These are phyloP conservation scores for Pituophis catenifer DNA, from an alignment of 2,113 vertebrate genomes.

Conservation along the genomic window DNA sequence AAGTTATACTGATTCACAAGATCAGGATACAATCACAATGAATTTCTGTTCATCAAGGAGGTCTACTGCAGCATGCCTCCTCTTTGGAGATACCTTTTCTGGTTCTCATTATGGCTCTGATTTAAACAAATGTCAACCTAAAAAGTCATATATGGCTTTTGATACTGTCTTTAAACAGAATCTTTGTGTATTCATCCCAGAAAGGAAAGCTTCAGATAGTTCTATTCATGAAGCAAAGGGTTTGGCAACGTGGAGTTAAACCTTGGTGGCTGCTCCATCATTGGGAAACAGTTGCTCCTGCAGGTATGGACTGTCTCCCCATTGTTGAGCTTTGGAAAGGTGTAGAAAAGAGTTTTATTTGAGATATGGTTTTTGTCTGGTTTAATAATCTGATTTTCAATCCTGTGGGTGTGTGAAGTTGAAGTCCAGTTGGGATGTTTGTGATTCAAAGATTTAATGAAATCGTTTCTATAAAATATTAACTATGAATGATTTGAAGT, in stretches of 20 bases:
- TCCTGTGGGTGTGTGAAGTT: not conserved
- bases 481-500: not conserved
- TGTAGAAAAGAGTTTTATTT: not conserved
- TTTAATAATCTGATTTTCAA: not conserved
- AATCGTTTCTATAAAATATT: not conserved
- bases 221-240: not conserved
- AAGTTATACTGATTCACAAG: not conserved
- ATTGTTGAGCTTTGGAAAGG: not conserved
- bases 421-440: not conserved
- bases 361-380: not conserved
- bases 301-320: not conserved
- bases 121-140: not conserved
- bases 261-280: not conserved
- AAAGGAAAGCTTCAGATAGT: not conserved
- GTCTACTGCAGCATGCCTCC: not conserved
- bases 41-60: not conserved
- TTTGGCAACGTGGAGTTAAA: not conserved
- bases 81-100: not conserved
- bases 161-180: not conserved
- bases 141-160: not conserved
- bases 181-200: not conserved
- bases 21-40: not conserved
- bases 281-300: not conserved
- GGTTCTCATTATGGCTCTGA: not conserved
- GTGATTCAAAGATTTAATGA: not conserved